Percentiles rank a stretch among this genome's conserved stretches.
These are phyloP conservation scores for Elanus axillaris DNA, from an alignment of 2,113 vertebrate genomes.

Conservation along the genomic window DNA sequence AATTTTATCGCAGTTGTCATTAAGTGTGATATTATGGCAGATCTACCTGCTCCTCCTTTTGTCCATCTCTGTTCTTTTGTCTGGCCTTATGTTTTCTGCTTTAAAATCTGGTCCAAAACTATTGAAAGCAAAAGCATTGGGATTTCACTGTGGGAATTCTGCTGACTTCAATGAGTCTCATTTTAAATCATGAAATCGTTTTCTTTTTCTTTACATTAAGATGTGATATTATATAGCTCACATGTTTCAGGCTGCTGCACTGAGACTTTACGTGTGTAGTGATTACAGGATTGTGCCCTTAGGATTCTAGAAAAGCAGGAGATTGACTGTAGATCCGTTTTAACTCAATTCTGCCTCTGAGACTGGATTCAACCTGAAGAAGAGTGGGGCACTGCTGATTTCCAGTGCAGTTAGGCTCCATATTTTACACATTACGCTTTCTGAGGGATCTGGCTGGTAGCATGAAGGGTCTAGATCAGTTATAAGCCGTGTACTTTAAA, in stretches of 20 bases:
- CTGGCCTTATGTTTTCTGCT: background rate
- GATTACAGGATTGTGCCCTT: background rate
- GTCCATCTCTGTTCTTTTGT: background rate
- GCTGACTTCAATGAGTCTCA: background rate
- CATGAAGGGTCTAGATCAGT: background rate
- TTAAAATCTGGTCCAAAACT: background rate
- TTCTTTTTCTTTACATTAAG: background rate
- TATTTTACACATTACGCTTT: background rate
- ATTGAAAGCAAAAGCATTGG: background rate
- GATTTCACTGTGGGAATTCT: background rate
- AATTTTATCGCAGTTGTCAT: background rate
- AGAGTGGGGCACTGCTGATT: background rate
- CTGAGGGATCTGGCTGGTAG: background rate
- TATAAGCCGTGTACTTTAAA: background rate
- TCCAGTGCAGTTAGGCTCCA: background rate
- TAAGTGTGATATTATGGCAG: background rate
- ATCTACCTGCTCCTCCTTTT: background rate
- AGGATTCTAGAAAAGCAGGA: background rate
- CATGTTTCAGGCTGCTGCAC: background rate
- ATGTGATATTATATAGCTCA: background rate
- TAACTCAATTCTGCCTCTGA: background rate
- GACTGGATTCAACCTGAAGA: background rate
- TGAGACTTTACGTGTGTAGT: background rate
- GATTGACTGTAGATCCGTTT: background rate
- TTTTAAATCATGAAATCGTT: background rate